Evolutionary conservation across 2,888 invertebrate species (phyloP).

Genomic region (Cosmorhoe ocellata): DNA sequence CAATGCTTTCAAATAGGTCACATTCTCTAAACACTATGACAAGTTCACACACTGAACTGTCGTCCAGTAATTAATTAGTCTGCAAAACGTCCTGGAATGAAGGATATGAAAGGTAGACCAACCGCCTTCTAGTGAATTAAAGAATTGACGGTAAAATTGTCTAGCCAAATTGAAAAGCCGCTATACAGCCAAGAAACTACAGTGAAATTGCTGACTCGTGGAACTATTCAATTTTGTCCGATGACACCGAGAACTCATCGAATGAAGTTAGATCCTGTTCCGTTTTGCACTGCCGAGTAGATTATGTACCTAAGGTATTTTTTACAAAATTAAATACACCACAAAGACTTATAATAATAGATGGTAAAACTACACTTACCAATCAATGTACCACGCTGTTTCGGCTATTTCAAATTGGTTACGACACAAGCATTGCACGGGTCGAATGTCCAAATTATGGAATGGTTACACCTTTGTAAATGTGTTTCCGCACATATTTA

Average conservation of each 20-base stretch:
- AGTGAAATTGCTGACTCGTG: background rate
- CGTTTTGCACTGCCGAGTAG: background rate
- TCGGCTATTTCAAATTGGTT: conserved; percentile 7
- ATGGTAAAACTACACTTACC: no score
- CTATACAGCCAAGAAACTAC: background rate
- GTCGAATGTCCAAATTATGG: background rate
- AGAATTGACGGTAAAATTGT: conserved; percentile 2
- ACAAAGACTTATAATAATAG: no score
- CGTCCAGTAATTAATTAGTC: conserved; percentile 9
- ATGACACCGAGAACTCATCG: conserved; percentile 20
- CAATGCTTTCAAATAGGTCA: conserved; percentile 44
- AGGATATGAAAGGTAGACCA: conserved; percentile 6
- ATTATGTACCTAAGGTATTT: no score
- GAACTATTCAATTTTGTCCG: conserved; percentile 7
- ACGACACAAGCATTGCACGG: background rate
- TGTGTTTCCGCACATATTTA: background rate
- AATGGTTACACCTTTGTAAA: background rate
- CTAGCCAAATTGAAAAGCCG: conserved; percentile 8
- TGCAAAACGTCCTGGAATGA: conserved; percentile 9
- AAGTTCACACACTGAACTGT: conserved; percentile 20
- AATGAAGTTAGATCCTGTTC: conserved; percentile 2
- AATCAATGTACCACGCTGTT: background rate
- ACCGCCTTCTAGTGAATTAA: conserved; percentile 4
- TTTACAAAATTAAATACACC: no score
- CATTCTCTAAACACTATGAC: conserved; percentile 21